phyloP scores from a whole-genome alignment of 2,888 invertebrate species.

The Aleiodes alternator region DNA sequence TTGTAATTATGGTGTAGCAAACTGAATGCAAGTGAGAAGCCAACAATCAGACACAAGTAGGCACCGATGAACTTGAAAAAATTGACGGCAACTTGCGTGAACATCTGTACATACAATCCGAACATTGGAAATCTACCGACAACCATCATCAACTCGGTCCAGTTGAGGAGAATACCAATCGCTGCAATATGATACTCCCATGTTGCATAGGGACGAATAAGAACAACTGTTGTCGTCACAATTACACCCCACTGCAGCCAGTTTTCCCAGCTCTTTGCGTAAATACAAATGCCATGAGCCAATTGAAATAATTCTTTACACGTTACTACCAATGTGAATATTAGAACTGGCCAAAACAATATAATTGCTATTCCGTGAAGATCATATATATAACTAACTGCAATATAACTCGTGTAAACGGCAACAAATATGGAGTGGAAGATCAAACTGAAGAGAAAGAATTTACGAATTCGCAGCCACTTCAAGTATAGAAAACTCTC shows the following conservation, averaged over 20 bases:
- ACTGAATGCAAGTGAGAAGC: slow-evolving; percentile 88
- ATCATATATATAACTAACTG: slow-evolving; percentile 79
- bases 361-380: slow-evolving; percentile 73
- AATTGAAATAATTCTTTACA: slow-evolving; percentile 88
- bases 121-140: slow-evolving; percentile 91
- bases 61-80: slow-evolving; percentile 89
- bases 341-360: slow-evolving; percentile 76
- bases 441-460: slow-evolving; percentile 86
- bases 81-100: slow-evolving; percentile 87
- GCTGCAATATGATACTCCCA: slow-evolving; percentile 91
- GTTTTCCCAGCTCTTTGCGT: slow-evolving; percentile 89
- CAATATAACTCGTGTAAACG: slow-evolving; percentile 84
- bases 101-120: slow-evolving; percentile 92
- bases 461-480: slow-evolving; percentile 89
- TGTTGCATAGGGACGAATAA: slow-evolving; percentile 69
- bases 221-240: slow-evolving; percentile 68
- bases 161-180: slow-evolving; percentile 86
- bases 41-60: slow-evolving; percentile 87
- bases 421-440: slow-evolving; percentile 87
- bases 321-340: slow-evolving; percentile 81
- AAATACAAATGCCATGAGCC: slow-evolving; percentile 83
- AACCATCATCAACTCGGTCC: slow-evolving; percentile 91
- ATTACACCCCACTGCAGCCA: slow-evolving; percentile 89
- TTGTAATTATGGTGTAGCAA: slow-evolving; percentile 87
- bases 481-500: slow-evolving; percentile 90